Conservation (phyloP, 2,797 vertebrate genomes). For the Acanthurus leucopareius region DNA sequence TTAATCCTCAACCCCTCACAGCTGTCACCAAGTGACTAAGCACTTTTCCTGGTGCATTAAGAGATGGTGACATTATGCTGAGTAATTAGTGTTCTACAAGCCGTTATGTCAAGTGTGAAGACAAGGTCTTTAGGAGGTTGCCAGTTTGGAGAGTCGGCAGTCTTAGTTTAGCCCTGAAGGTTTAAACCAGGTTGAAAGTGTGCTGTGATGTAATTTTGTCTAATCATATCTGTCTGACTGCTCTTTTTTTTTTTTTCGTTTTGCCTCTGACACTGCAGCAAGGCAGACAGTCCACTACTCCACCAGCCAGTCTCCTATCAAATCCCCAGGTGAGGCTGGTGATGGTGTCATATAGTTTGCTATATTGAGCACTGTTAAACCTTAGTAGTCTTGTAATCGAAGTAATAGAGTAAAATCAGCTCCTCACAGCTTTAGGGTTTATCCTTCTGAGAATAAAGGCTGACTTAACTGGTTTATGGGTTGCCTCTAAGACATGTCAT, state of each 20-base stretch:
- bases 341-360: neutral
- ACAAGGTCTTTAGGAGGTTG: conserved; percentile 2
- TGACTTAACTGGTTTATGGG: too few species aligned
- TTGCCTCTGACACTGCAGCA: conserved; percentile 84
- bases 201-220: neutral
- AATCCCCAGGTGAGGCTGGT: conserved; percentile 93
- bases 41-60: conserved; percentile 23
- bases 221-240: neutral
- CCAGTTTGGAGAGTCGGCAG: neutral
- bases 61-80: conserved; percentile 39
- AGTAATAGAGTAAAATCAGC: neutral
- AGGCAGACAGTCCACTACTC: conserved; percentile 90
- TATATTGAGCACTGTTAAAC: neutral
- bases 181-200: neutral
- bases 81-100: conserved; percentile 26
- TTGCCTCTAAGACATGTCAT: neutral
- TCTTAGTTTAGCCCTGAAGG: neutral
- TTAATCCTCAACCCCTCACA: conserved; percentile 24
- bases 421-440: neutral
- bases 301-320: conserved; percentile 91
- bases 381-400: neutral
- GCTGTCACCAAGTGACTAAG: conserved; percentile 38
- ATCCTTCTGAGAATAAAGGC: neutral
- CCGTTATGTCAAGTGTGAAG: conserved; percentile 20
- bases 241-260: neutral